A percentile compares a stretch with the other conserved stretches of the same genome.
Evolutionary conservation across 2,888 invertebrate genomes (phyloP).

Genomic region (Heliconius erato): DNA sequence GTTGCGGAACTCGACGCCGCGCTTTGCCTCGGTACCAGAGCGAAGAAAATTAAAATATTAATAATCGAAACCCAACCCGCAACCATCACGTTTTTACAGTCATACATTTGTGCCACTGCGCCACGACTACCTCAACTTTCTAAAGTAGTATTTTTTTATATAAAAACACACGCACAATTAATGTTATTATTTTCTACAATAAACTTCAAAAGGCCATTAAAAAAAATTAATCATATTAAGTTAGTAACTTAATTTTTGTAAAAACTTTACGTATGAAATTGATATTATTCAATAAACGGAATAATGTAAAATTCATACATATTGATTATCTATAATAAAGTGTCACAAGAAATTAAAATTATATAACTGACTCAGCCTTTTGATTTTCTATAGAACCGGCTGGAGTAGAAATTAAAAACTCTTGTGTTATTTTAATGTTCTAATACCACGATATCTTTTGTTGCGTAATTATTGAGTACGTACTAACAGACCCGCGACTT

Average conservation of each 20-base stretch:
- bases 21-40: no score
- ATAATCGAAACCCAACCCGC: no score
- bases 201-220: not conserved
- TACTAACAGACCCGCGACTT: no score
- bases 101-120: no score
- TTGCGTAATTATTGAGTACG: not conserved
- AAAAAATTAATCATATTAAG: no score
- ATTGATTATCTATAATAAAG: conserved; percentile 36
- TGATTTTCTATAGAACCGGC: conserved; percentile 31
- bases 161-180: no score
- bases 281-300: not conserved
- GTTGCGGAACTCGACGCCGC: not conserved
- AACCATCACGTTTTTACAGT: no score
- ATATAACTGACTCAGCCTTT: conserved; percentile 28
- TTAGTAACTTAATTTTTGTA: not conserved
- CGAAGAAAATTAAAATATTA: no score
- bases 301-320: conserved; percentile 17
- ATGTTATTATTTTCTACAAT: not conserved
- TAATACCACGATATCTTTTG: conserved; percentile 29
- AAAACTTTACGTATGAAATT: not conserved
- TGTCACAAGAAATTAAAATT: conserved; percentile 23
- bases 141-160: no score
- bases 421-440: conserved; percentile 26
- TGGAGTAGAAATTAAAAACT: conserved; percentile 30
- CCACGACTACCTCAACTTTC: no score